Conservation (phyloP, 1,140 invertebrate species). For the Meloidogyne hapla region DNA sequence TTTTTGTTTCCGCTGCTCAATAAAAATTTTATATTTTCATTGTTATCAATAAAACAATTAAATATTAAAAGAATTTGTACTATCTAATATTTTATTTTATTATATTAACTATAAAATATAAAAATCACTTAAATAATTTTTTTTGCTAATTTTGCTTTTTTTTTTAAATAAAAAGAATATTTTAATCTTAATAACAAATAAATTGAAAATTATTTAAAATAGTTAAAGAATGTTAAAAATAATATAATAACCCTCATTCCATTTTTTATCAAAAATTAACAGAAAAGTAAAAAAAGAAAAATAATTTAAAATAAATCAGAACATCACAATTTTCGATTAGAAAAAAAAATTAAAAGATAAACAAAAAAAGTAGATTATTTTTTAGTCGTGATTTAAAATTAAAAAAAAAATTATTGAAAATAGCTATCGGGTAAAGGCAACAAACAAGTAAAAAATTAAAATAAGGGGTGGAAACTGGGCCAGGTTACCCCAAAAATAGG, state of each 20-base stretch:
- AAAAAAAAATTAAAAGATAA: not conserved
- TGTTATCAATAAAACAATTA: not conserved
- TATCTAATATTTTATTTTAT: not conserved
- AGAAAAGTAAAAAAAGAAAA: not conserved
- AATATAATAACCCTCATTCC: not conserved
- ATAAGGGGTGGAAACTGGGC: no score
- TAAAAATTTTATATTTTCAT: not conserved
- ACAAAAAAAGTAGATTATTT: no score
- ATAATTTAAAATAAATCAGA: not conserved
- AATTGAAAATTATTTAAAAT: not conserved
- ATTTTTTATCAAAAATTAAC: not conserved
- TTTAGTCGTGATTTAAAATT: no score
- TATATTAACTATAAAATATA: not conserved
- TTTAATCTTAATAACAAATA: not conserved
- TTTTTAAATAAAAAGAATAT: not conserved
- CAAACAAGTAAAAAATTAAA: no score
- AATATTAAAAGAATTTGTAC: not conserved
- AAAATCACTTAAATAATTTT: not conserved
- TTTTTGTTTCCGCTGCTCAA: not conserved
- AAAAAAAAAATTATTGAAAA: no score
- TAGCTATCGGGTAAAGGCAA: no score
- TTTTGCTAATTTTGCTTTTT: not conserved
- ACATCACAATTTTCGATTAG: not conserved
- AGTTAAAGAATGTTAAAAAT: not conserved
- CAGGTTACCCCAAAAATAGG: no score